Base-by-base conservation (phyloP, 2,888 invertebrate species). In the Hypsopygia costalis region DNA sequence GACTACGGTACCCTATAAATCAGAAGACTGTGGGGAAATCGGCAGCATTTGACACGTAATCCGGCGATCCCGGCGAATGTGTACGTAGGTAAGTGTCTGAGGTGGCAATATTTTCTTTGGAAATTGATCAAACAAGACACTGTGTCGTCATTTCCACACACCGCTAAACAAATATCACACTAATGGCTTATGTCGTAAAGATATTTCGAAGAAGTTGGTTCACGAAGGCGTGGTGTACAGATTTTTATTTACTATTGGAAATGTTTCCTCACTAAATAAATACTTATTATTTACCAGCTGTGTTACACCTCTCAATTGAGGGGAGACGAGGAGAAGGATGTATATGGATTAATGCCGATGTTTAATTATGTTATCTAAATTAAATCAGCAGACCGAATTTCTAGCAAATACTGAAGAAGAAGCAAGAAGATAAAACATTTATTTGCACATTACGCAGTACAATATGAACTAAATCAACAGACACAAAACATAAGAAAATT, bases 21-120 rank as follows among this genome's bases (percentile, higher is more conserved):
- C 29, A 11, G 29, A 11, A 5, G n/a, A 10, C 9, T 11, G 10
- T n/a, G 16, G 16, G 10, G 11, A 30, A 30, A 12, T 31, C 31
- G 12, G 11, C 9, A 4, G 29, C 11, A 8, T 31, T 11, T 6
- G 3, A 11, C 12, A 12, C 31, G 6, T 31, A 31, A 31, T 31
- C 11, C 8, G 31, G 6, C 11, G 31, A 11, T 7, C 25, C 21
- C 9, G 22, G 8, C 6, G 16, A 30, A 33, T 38, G 27, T 38
- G 9, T 39, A 10, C 38, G 10, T 9, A 39, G 38, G 38, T 32
- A 32, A 38, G 31, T 32, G 36, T 36, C 21, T n/a, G 12, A 12
- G 33, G 33, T 16, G 27, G 25, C 31, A 31, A 39, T 39, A 28
- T 39, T 39, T 39, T 27, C 33, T 33, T 27, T 16, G 28, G 22